Evolutionary conservation across 1,140 invertebrate genomes (phyloP).

Genomic region (Lineus longissimus): DNA sequence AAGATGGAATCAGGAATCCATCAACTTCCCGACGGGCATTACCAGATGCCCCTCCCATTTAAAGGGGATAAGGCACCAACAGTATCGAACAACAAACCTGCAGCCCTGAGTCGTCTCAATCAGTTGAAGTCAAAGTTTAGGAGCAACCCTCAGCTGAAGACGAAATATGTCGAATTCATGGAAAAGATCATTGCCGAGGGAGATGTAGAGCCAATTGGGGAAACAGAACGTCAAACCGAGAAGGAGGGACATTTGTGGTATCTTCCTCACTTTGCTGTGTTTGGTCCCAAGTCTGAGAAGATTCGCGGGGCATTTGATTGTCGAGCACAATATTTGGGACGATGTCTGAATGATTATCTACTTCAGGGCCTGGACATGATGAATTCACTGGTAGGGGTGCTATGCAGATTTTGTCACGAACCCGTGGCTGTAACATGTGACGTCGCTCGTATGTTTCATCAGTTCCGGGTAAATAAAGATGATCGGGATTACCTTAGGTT

Average conservation of each 20-base stretch:
- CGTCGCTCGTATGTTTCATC: conserved; percentile 20
- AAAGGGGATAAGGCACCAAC: neutral
- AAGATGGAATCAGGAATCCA: no score
- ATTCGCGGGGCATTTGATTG: conserved; percentile 20
- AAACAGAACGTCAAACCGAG: no score
- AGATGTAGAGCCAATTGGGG: conserved; percentile 12
- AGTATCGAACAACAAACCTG: conserved; percentile 15
- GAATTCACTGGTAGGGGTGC: conserved; percentile 15
- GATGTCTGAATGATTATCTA: conserved; percentile 14
- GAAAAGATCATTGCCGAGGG: conserved; percentile 1
- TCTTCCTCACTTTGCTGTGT: conserved; percentile 19
- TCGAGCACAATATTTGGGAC: conserved; percentile 4
- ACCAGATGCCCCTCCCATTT: no score
- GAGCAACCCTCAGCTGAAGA: neutral
- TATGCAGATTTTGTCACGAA: conserved; percentile 11
- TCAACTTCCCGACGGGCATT: no score
- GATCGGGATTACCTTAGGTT: conserved; percentile 15
- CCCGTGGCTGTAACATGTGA: conserved; percentile 10
- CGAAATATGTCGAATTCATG: conserved; percentile 14
- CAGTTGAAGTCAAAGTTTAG: neutral
- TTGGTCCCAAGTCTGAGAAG: conserved; percentile 11
- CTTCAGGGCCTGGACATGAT: conserved; percentile 22
- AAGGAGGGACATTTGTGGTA: conserved; percentile 11
- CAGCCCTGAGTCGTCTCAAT: no score
- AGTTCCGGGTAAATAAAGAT: conserved; percentile 5